Percentiles rank a stretch among this genome's conserved stretches.
Conservation (phyloP, 2,797 vertebrate species). For the Champsocephalus esox region DNA sequence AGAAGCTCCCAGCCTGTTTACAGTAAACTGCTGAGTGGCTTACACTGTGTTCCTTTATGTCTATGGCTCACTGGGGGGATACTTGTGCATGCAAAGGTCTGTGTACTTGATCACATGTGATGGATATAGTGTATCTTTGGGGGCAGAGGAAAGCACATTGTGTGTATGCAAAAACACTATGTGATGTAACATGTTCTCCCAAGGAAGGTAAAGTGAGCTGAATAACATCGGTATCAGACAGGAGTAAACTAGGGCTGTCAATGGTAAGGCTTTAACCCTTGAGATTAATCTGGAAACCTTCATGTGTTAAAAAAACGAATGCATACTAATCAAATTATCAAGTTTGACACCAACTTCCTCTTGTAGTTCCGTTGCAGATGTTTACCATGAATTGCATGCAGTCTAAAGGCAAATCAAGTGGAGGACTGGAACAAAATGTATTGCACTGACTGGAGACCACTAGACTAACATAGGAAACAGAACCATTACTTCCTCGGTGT, state of each 20-base stretch:
- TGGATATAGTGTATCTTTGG: neutral
- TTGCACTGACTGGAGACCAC: too few species aligned
- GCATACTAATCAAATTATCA: too few species aligned
- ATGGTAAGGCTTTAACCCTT: too few species aligned
- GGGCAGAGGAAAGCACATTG: neutral
- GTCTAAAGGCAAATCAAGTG: too few species aligned
- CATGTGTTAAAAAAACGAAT: too few species aligned
- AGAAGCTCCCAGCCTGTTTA: slow-evolving; percentile 57
- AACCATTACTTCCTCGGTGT: too few species aligned
- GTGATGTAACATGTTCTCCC: neutral
- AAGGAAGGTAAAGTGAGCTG: neutral
- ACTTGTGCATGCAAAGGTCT: slow-evolving; percentile 48
- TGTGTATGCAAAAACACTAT: neutral
- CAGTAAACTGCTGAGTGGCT: slow-evolving; percentile 65
- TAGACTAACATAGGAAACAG: too few species aligned
- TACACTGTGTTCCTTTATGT: slow-evolving; percentile 40
- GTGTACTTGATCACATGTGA: slow-evolving; percentile 19
- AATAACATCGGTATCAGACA: neutral
- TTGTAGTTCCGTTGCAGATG: too few species aligned
- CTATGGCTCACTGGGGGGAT: slow-evolving; percentile 22
- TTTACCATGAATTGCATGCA: too few species aligned
- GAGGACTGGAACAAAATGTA: too few species aligned
- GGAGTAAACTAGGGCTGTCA: neutral
- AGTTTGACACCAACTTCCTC: too few species aligned
- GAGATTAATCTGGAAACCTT: too few species aligned